These are phyloP conservation scores for Agonum fuliginosum DNA, from an alignment of 2,888 invertebrate genomes.

Conservation along the genomic window DNA sequence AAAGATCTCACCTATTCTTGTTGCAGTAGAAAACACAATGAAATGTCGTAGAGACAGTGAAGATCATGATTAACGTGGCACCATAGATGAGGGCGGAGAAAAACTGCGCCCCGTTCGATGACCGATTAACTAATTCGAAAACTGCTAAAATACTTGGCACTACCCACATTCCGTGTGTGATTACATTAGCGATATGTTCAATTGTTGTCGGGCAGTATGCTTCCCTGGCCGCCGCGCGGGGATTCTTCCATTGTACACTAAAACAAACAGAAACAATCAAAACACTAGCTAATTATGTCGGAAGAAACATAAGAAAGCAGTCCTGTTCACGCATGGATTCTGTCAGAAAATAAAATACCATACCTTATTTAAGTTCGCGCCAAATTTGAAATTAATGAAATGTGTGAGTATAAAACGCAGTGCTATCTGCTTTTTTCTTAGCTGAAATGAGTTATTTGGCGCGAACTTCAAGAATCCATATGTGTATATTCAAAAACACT, in stretches of 20 bases:
- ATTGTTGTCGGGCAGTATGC: conserved; percentile 92
- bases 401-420: too few species aligned
- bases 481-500: too few species aligned
- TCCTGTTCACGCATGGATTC: too few species aligned
- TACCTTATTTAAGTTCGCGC: too few species aligned
- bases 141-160: conserved; percentile 89
- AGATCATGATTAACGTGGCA: conserved; percentile 87
- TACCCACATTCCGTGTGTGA: conserved; percentile 93
- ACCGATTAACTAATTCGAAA: conserved; percentile 83
- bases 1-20: conserved; percentile 73
- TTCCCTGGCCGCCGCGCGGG: conserved; percentile 81
- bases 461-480: too few species aligned
- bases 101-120: conserved; percentile 83
- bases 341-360: too few species aligned
- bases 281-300: too few species aligned
- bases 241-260: conserved; percentile 84
- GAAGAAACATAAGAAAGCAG: too few species aligned
- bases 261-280: background rate
- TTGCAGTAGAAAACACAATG: conserved; percentile 89
- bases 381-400: too few species aligned
- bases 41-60: conserved; percentile 92
- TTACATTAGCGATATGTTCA: conserved; percentile 93
- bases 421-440: too few species aligned
- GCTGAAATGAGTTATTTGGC: too few species aligned
- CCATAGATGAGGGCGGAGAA: conserved; percentile 92